Evolutionary conservation across 2,113 vertebrate species (phyloP).

Genomic region (Perca flavescens): DNA sequence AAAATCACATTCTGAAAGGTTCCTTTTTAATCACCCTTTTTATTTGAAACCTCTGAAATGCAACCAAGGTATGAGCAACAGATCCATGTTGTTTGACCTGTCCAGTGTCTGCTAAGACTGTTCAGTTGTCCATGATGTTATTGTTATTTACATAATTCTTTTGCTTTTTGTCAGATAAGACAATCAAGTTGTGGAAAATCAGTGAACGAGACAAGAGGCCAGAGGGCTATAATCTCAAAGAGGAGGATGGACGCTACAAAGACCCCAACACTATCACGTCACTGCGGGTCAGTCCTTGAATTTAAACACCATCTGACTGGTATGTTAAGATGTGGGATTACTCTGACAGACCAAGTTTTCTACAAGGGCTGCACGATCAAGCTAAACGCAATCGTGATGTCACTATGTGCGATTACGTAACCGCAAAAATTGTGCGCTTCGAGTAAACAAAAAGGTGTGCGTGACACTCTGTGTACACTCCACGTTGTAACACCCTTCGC

Average conservation of each 20-base stretch:
- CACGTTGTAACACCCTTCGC: too few relatives aligned
- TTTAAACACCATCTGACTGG: not conserved
- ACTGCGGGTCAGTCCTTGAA: conserved; percentile 76
- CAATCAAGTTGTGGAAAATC: conserved; percentile 99
- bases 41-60: not conserved
- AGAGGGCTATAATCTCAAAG: conserved; percentile 95
- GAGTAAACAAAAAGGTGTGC: too few relatives aligned
- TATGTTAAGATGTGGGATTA: not conserved
- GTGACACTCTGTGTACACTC: too few relatives aligned
- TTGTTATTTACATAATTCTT: not conserved
- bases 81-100: not conserved
- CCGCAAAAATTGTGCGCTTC: too few relatives aligned
- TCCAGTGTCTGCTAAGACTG: not conserved
- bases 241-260: conserved; percentile 85
- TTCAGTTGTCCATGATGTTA: not conserved
- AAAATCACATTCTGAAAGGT: not conserved
- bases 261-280: conserved; percentile 81
- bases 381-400: too few relatives aligned
- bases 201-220: conserved; percentile 98
- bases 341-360: too few relatives aligned
- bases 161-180: conserved; percentile 89
- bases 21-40: not conserved
- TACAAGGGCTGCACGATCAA: too few relatives aligned
- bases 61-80: not conserved
- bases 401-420: too few relatives aligned